Evolutionary conservation across 2,113 vertebrate species (phyloP).

Genomic region (Phyllostomus discolor): DNA sequence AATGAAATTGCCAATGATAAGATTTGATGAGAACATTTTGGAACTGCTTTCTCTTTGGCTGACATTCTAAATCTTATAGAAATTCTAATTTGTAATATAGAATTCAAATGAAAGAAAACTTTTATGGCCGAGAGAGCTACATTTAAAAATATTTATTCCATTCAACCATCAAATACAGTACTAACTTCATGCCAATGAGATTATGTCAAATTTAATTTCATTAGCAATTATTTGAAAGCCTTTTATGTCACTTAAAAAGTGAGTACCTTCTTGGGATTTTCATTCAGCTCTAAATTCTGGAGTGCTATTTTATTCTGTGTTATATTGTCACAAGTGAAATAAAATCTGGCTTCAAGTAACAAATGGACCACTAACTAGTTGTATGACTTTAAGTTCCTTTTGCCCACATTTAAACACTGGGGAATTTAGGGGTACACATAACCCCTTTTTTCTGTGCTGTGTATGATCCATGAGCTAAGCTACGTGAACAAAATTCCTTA

Average conservation of each 20-base stretch:
- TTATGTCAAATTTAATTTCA: slow-evolving; percentile 28
- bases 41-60: neutral
- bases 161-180: neutral
- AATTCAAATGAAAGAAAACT: slow-evolving; percentile 23
- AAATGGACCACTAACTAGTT: neutral
- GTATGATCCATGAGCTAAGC: neutral
- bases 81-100: neutral
- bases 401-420: neutral
- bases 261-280: neutral
- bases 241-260: neutral
- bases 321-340: neutral
- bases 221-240: slow-evolving; percentile 8
- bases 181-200: neutral
- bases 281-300: neutral
- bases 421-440: neutral
- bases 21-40: slow-evolving; percentile 21
- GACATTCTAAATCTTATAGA: neutral
- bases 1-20: neutral
- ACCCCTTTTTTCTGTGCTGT: neutral
- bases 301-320: neutral
- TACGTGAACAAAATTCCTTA: neutral
- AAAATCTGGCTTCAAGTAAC: neutral
- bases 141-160: neutral
- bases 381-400: neutral
- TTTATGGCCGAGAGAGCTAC: neutral